A percentile compares a stretch with the other conserved stretches of the same genome.
Conservation (phyloP, 2,888 invertebrate species). For the Campoletis raptor region DNA sequence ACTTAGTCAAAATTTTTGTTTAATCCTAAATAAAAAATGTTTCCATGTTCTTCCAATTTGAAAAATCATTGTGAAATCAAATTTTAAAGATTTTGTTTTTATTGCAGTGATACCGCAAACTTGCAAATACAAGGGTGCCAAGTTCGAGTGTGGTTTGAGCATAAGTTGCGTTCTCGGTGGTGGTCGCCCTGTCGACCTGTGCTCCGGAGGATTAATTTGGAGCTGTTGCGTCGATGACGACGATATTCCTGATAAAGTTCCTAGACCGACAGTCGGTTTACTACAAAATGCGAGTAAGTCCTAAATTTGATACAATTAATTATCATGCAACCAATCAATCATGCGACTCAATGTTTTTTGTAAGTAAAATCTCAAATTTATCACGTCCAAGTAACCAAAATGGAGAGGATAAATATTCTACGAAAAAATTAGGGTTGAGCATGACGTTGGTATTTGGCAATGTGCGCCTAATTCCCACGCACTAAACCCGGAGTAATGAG, state of each 20-base stretch:
- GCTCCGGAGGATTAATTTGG: conserved; percentile 98
- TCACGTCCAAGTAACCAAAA: not conserved
- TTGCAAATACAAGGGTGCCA: conserved; percentile 93
- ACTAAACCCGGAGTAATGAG: not conserved
- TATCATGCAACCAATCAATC: not conserved
- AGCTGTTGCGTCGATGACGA: conserved; percentile 95
- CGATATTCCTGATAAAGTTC: conserved; percentile 83
- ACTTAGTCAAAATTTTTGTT: not conserved
- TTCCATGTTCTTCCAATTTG: not conserved
- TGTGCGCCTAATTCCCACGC: not conserved
- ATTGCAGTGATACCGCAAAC: conserved; percentile 95
- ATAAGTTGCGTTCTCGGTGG: conserved; percentile 96
- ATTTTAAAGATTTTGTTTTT: conserved; percentile 37
- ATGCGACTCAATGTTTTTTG: not conserved
- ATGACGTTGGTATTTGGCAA: not conserved
- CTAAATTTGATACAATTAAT: not conserved
- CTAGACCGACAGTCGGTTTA: conserved; percentile 84
- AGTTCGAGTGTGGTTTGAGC: conserved; percentile 95
- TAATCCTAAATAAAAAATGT: not conserved
- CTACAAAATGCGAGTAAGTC: conserved; percentile 95
- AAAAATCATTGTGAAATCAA: not conserved
- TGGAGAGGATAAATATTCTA: not conserved
- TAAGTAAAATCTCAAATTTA: not conserved
- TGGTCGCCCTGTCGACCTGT: conserved; percentile 94
- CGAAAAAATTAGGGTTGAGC: not conserved